Evolutionary conservation across 2,113 vertebrate genomes (phyloP).

Genomic region (Urocitellus parryii): DNA sequence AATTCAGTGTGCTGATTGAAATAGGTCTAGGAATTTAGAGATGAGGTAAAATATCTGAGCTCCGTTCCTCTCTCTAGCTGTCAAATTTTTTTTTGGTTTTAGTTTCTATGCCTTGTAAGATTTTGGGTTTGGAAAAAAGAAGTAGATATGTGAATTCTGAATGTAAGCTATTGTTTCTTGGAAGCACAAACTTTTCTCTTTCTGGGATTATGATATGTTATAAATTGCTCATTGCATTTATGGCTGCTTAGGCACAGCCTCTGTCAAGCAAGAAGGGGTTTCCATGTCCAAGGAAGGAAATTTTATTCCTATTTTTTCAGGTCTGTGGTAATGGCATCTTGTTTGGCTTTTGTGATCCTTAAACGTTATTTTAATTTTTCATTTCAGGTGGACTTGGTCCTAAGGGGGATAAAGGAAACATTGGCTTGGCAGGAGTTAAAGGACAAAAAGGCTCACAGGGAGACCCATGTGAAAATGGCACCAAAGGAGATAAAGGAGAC

Average conservation of each 20-base stretch:
- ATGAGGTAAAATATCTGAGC: not conserved
- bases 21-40: not conserved
- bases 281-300: not conserved
- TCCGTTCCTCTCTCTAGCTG: not conserved
- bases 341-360: not conserved
- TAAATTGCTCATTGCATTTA: not conserved
- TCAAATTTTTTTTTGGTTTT: not conserved
- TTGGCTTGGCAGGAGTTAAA: constrained; percentile 89
- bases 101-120: not conserved
- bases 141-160: not conserved
- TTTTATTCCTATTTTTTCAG: not conserved
- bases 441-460: constrained; percentile 93
- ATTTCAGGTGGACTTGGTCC: constrained; percentile 91
- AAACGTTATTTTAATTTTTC: constrained; percentile 47
- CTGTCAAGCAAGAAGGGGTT: not conserved
- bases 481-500: constrained; percentile 94
- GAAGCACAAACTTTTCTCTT: not conserved
- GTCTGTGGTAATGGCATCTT: not conserved
- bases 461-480: constrained; percentile 91
- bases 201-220: not conserved
- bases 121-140: not conserved
- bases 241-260: not conserved
- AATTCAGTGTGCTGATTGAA: not conserved
- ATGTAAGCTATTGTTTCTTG: not conserved
- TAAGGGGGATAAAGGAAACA: constrained; percentile 94